Evolutionary conservation across 2,797 vertebrate genomes (phyloP).

Genomic region (Clarias pachynema): DNA sequence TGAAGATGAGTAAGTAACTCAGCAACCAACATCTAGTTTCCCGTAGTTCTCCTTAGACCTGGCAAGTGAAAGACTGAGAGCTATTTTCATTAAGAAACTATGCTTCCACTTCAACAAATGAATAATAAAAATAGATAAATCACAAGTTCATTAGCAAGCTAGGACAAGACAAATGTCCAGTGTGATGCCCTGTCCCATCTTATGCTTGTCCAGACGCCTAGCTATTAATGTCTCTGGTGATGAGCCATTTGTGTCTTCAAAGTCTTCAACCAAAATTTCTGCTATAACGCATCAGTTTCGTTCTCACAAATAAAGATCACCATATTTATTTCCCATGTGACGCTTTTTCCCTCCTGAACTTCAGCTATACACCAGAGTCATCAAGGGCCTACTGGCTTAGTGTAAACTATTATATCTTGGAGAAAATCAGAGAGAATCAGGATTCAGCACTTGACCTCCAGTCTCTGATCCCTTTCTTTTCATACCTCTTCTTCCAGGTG

Average conservation of each 20-base stretch:
- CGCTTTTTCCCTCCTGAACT: neutral
- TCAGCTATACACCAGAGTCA: neutral
- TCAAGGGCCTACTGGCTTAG: neutral
- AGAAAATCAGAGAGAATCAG: neutral
- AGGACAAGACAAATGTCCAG: neutral
- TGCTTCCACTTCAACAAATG: neutral
- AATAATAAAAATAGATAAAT: neutral
- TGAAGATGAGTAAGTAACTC: constrained; percentile 49
- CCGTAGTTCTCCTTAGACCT: neutral
- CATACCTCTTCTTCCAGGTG: constrained; percentile 68
- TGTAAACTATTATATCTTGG: neutral
- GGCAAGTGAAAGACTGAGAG: neutral
- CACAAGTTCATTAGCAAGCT: neutral
- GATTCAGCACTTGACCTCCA: neutral
- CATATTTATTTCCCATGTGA: no score
- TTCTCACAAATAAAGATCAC: no score
- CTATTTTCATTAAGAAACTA: neutral
- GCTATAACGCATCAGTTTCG: neutral
- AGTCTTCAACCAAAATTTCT: neutral
- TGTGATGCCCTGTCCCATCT: neutral
- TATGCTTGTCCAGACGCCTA: neutral
- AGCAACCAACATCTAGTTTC: constrained; percentile 24
- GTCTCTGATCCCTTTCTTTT: neutral
- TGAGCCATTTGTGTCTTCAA: neutral
- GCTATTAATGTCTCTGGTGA: neutral